Conservation (phyloP, 2,888 invertebrate species). For the Cryptosula pallasiana region DNA sequence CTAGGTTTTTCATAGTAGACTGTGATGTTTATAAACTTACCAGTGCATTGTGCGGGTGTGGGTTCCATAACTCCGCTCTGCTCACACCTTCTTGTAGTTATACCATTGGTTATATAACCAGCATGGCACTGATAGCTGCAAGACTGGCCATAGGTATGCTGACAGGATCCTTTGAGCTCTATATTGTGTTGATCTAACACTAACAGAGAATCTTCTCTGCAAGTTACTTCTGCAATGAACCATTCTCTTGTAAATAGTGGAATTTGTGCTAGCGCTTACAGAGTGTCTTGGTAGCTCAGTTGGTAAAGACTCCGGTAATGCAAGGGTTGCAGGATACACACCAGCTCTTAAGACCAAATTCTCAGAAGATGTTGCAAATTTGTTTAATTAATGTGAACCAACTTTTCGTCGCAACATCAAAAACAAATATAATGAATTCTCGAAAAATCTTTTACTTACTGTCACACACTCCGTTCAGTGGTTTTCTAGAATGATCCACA, state of each 20-base stretch:
- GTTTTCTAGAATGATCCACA: not conserved
- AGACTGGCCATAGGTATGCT: not conserved
- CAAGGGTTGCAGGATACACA: no score
- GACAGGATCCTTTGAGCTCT: not conserved
- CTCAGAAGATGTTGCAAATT: no score
- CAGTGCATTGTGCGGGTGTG: not conserved
- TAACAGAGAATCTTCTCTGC: not conserved
- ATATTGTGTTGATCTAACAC: not conserved
- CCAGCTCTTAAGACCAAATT: no score
- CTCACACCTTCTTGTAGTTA: not conserved
- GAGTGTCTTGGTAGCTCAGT: no score
- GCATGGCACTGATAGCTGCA: not conserved
- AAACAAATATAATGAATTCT: no score
- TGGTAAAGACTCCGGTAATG: no score
- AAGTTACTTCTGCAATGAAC: not conserved
- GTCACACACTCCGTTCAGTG: not conserved
- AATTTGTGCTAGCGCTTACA: no score
- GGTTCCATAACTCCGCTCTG: slow-evolving; percentile 2
- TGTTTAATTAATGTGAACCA: no score
- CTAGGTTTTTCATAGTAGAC: no score
- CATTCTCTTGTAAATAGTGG: no score
- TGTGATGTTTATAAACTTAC: not conserved
- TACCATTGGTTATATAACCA: not conserved
- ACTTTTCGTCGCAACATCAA: no score
- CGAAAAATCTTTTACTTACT: not conserved